phyloP scores from a whole-genome alignment of 2,888 invertebrate species.

The Pollenia labialis region DNA sequence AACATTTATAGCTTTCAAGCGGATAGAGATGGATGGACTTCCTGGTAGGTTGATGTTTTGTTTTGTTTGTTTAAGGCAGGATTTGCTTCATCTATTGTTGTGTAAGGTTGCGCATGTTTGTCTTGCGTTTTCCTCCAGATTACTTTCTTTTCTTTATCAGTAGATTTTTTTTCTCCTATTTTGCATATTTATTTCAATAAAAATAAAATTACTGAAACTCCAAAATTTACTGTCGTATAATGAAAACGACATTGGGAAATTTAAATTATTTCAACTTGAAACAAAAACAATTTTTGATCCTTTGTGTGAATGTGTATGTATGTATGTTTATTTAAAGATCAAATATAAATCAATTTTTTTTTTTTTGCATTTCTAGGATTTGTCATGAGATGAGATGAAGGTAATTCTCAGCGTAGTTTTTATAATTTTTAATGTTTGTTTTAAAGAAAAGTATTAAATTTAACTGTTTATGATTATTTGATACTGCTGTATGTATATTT shows the following conservation, averaged over 20 bases:
- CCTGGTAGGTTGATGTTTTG: conserved; percentile 53
- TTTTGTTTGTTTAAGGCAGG: not conserved
- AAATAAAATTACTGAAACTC: not conserved
- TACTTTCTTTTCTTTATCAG: conserved; percentile 1
- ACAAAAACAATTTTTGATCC: not conserved
- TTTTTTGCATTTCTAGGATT: not conserved
- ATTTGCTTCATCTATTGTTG: conserved; percentile 65
- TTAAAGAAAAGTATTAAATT: too few species aligned
- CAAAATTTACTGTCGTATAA: not conserved
- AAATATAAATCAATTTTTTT: not conserved
- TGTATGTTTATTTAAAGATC: conserved; percentile 13
- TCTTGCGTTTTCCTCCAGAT: conserved; percentile 46
- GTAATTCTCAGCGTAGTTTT: not conserved
- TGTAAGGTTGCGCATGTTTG: conserved; percentile 73
- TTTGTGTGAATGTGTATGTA: not conserved
- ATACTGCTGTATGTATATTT: too few species aligned
- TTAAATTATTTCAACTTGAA: not conserved
- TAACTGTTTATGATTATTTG: too few species aligned
- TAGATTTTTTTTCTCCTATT: conserved; percentile 19
- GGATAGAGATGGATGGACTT: conserved; percentile 35
- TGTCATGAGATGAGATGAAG: not conserved
- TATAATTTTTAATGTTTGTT: not conserved
- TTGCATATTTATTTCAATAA: conserved; percentile 29
- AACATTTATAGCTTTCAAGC: not conserved
- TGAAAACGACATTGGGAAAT: conserved; percentile 29